Base-by-base conservation (phyloP, 1,140 invertebrate genomes). In the Drosophila dunni region DNA sequence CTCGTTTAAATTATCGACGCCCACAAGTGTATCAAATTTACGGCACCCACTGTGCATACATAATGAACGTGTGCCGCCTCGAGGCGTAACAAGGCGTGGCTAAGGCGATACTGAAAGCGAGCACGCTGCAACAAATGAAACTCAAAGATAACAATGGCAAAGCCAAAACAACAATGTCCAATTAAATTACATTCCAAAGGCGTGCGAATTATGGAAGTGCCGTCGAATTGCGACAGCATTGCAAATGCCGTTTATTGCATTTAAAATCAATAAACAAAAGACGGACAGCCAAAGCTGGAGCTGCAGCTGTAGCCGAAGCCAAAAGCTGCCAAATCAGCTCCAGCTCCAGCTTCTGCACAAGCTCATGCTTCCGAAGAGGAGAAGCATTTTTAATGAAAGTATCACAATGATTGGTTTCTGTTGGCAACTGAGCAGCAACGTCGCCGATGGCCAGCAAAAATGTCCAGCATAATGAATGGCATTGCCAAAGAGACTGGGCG, bases 341-440 rank as follows among this genome's bases (percentile, higher is more conserved):
- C 68, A 63, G 60, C 61, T 56, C 34, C 70, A 88, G 24, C 24
- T 29, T 6, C 24, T 5, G 24, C 24, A 5, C 24, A 29, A 29
- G 24, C 24, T 29, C 24, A 29, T 29, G 24, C 24, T 29, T 29
- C 24, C 24, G 24, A 29, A 29, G 24, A 29, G 24, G 24, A 29
- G 24, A 29, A 29, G 24, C 24, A 29, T 29, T 73, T 89, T 89
- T 89, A 89, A 89, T 89, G 84, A 89, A 89, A 89, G 85, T 89
- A 89, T 89, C 84, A 84, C 84, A 89, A 89, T 89, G 85, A 89
- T 89, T 89, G 84, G 84, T 89, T 89, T 89, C 80, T 68, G 82
- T 82, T 81, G 81, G 80, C 80, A 76, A 81, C 84, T 88, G 53
- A 56, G 58, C 51, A 24, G 61, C 51, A 42, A 40, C 53, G 15